Percentiles rank a stretch among this genome's conserved stretches.
Evolutionary conservation across 1,140 invertebrate species (phyloP).

Genomic region (Hylaeus volcanicus): DNA sequence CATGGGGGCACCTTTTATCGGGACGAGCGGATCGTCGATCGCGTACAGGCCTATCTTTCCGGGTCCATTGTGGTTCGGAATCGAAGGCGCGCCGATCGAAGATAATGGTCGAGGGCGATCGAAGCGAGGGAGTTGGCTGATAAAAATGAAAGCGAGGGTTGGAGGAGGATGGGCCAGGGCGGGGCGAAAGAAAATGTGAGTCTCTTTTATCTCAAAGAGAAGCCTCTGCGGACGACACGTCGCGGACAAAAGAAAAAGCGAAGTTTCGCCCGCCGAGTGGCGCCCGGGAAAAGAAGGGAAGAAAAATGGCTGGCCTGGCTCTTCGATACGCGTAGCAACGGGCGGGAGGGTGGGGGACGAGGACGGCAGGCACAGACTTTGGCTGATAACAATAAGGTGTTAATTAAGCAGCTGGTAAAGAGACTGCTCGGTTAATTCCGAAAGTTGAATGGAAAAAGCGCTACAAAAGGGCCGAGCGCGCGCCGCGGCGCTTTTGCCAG

Average conservation of each 20-base stretch:
- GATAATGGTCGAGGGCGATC: conserved; percentile 9
- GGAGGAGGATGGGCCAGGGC: background rate
- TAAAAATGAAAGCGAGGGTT: background rate
- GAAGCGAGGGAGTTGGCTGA: no score
- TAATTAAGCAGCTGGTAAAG: conserved; percentile 60
- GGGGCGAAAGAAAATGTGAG: background rate
- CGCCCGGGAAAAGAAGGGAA: background rate
- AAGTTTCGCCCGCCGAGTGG: background rate
- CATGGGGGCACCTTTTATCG: background rate
- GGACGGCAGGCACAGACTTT: background rate
- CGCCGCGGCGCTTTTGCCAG: background rate
- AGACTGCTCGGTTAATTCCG: conserved; percentile 46
- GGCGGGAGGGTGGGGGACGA: background rate
- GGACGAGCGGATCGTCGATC: background rate
- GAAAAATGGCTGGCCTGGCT: conserved; percentile 23
- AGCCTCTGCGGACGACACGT: conserved; percentile 26
- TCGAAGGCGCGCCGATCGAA: conserved; percentile 19
- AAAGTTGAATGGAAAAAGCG: conserved; percentile 36
- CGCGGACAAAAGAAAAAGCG: conserved; percentile 26
- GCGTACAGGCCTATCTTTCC: background rate
- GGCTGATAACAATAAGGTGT: conserved; percentile 57
- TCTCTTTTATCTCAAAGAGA: conserved; percentile 27
- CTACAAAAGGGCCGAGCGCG: conserved; percentile 18
- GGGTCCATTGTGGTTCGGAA: conserved; percentile 3
- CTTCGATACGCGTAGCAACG: background rate